Conservation (phyloP, 2,797 vertebrate species). For the Otolemur crassicaudatus region DNA sequence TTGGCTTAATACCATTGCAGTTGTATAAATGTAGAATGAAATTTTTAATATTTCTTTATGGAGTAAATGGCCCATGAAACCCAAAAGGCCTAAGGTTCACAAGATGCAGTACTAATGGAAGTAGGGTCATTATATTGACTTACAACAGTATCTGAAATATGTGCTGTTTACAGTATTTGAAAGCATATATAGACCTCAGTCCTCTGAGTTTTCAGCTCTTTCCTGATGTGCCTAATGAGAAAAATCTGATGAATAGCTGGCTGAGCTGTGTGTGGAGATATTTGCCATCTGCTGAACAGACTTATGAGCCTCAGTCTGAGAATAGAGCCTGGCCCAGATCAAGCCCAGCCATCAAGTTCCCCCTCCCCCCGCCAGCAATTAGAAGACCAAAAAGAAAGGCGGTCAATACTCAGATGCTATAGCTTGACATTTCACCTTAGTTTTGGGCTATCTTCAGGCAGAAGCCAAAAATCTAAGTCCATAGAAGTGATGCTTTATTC, state of each 20-base stretch:
- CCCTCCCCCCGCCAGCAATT: neutral
- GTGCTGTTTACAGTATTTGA: neutral
- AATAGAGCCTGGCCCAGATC: neutral
- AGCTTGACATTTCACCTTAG: constrained; percentile 2
- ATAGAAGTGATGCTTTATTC: neutral
- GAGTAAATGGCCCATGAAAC: neutral
- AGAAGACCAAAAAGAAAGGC: neutral
- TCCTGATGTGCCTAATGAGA: neutral
- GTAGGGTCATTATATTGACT: neutral
- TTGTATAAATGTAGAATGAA: constrained; percentile 25
- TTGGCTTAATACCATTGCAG: constrained; percentile 35
- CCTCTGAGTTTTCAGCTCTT: constrained; percentile 36
- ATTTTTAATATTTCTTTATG: constrained; percentile 53
- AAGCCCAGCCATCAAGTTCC: neutral
- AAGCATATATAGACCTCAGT: neutral
- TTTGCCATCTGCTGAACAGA: constrained; percentile 5
- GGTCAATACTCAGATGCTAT: neutral
- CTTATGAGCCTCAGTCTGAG: neutral
- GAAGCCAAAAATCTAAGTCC: constrained; percentile 31
- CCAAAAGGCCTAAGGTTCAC: neutral
- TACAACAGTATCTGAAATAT: neutral
- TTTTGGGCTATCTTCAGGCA: constrained; percentile 22
- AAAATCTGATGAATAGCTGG: neutral
- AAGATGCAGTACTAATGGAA: neutral
- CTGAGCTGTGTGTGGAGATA: neutral